These are phyloP conservation scores for Telmatochromis sp. DNA, from an alignment of 2,113 vertebrate species.

Conservation along the genomic window DNA sequence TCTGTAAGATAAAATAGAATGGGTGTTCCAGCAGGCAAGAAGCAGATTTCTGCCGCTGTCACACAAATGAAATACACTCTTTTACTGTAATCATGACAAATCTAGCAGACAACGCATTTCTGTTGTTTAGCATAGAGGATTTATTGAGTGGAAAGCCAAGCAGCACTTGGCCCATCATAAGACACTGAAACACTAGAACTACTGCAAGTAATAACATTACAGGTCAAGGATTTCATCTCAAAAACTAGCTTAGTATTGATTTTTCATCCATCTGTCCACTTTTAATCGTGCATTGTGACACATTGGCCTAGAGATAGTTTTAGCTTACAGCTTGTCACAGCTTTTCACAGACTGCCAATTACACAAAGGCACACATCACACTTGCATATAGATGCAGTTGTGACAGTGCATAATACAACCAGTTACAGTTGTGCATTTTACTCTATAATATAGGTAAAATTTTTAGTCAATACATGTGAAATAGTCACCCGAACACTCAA, in stretches of 20 bases:
- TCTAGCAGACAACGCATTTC: background rate
- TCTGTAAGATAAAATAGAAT: background rate
- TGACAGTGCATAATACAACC: background rate
- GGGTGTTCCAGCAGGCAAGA: background rate
- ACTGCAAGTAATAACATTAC: background rate
- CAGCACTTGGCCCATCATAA: background rate
- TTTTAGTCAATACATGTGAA: background rate
- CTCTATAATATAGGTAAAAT: rapidly evolving
- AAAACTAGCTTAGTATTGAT: background rate
- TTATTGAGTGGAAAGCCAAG: background rate
- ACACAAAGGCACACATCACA: background rate
- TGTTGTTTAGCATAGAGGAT: background rate
- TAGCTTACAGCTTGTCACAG: background rate
- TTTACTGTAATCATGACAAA: background rate
- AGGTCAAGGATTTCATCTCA: background rate
- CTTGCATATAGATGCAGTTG: background rate
- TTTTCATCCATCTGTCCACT: background rate
- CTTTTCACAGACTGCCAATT: background rate
- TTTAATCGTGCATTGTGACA: background rate
- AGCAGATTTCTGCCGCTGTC: background rate
- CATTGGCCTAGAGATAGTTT: background rate
- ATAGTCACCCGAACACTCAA: background rate
- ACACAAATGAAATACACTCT: background rate
- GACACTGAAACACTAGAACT: background rate
- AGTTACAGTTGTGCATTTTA: background rate